Percentiles rank a stretch among this genome's conserved stretches.
Evolutionary conservation across 2,797 vertebrate genomes (phyloP).

Genomic region (Gephyroberyx darwinii): DNA sequence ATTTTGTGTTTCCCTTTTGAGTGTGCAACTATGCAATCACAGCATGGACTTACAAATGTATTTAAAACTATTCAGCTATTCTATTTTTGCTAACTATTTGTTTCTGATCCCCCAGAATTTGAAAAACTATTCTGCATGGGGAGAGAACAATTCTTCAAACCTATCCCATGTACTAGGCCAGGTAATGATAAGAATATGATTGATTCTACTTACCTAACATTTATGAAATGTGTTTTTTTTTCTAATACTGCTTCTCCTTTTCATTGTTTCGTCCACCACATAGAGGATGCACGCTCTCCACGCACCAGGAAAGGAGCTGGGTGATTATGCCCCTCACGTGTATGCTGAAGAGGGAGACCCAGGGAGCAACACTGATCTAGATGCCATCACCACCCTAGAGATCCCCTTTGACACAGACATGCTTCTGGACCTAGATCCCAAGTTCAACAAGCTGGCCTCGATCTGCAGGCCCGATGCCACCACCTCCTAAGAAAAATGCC

Average conservation of each 20-base stretch:
- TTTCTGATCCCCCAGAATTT: slow-evolving; percentile 6
- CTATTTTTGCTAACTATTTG: not conserved
- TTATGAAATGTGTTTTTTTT: not conserved
- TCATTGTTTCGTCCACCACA: slow-evolving; percentile 4
- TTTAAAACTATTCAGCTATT: not conserved
- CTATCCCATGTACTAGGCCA: slow-evolving; percentile 11
- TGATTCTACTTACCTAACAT: not conserved
- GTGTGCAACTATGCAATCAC: not conserved
- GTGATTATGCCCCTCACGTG: slow-evolving; percentile 57
- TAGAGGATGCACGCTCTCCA: slow-evolving; percentile 50
- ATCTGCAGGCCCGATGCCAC: slow-evolving; percentile 50
- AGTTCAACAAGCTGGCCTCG: slow-evolving; percentile 62
- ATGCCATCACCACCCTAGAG: slow-evolving; percentile 68
- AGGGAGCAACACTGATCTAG: slow-evolving; percentile 32
- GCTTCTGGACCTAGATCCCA: slow-evolving; percentile 49
- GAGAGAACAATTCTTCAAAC: not conserved
- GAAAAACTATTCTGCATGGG: not conserved
- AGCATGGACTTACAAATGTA: not conserved
- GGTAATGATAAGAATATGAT: slow-evolving; percentile 33
- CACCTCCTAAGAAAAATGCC: not conserved
- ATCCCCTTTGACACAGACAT: slow-evolving; percentile 51
- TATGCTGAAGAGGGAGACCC: slow-evolving; percentile 68
- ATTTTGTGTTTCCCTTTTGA: too few species aligned
- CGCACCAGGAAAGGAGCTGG: slow-evolving; percentile 36
- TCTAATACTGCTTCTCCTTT: not conserved